Evolutionary conservation across 2,113 vertebrate species (phyloP), one percentile per base, ranked within the genome.

Genomic region (Scalopus aquaticus): DNA sequence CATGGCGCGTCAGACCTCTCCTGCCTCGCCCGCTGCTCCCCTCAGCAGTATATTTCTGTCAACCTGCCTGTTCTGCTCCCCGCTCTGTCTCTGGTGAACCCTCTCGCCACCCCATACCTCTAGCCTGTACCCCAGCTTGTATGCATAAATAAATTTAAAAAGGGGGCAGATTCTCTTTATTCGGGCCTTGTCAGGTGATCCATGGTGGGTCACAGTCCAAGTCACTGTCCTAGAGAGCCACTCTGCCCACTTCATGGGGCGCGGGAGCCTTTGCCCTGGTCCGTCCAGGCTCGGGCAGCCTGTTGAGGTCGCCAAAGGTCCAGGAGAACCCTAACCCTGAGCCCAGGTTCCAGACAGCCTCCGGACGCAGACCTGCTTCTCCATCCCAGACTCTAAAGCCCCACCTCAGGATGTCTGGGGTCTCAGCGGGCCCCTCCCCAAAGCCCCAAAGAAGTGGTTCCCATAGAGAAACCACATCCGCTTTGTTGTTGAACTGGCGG

Each of bases 241-340:
- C n/a, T 37, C 32, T 60, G 12, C 32, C 13, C 9, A 42, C 11
- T 24, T 11, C 26, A 20, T 78, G 16, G 22, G 44, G 15, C 10
- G 3, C 30, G 0, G 9, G 4, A 35, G 3, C 0, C 11, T 19
- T 69, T 56, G 6, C n/a, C 62, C 13, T 28, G 26, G 30, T 22
- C 39, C 6, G 37, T 9, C 11, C 24, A 54, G 30, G 32, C 39
- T 39, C 60, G 37, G 16, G 15, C 2, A 70, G 35, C 11, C 24
- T 3, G n/a, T 26, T 6, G 10, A 4, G 44, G 56, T 74, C 35
- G n/a, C 10, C 46, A 37, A 17, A 26, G 28, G 49, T 12, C n/a
- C 19, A 46, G 13, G 64, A 10, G 16, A 3, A 24, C n/a, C 24
- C 0, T 10, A 0, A 26, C 0, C 1, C 44, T 0, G 17, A 2